Base-by-base conservation (phyloP, 2,888 invertebrate species). In the Ferdinandea cuprea region DNA sequence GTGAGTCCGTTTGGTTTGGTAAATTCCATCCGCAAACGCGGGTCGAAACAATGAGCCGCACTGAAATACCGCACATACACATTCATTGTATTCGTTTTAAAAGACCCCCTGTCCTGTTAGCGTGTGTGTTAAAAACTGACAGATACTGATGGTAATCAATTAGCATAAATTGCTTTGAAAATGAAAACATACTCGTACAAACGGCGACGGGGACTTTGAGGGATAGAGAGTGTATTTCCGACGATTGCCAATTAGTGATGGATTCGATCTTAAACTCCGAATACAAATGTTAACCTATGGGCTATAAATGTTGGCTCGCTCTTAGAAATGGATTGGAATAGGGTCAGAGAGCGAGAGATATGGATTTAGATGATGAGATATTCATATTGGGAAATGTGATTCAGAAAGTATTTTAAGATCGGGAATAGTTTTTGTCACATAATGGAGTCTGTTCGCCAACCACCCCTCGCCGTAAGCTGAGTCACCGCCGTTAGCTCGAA, bases 131-230 rank as follows among this genome's bases (percentile, higher is more conserved):
- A 15, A 74, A 63, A 63, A 48, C 68, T 68, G 63, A 80, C 56
- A 69, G 63, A 63, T 69, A 74, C 68, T 69, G 80, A 74, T 74
- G 65, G 68, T 61, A 68, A 73, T 79, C 73, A 73, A 79, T 79
- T 79, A 73, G 73, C 74, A 80, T 74, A 74, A 74, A 74, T 76
- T 61, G 59, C 40, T 74, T 80, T 58, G 54, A 50, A 69, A 74
- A 63, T 25, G 54, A 54, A 73, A 73, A 66, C 59, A 73, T 19
- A 66, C 65, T 37, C n/a, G 54, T 13, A n/a, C 61, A 54, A 42
- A 32, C 15, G n/a, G 5, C 15, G 13, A 44, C 15, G 3, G 17
- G 4, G 15, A 17, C 15, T 19, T 25, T 19, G 30, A 32, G 21
- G 11, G 15, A 32, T 9, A 54, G 13, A 42, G 15, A 61, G 63